Conservation (phyloP, 2,888 invertebrate species). For the Leptinotarsa haldemani region DNA sequence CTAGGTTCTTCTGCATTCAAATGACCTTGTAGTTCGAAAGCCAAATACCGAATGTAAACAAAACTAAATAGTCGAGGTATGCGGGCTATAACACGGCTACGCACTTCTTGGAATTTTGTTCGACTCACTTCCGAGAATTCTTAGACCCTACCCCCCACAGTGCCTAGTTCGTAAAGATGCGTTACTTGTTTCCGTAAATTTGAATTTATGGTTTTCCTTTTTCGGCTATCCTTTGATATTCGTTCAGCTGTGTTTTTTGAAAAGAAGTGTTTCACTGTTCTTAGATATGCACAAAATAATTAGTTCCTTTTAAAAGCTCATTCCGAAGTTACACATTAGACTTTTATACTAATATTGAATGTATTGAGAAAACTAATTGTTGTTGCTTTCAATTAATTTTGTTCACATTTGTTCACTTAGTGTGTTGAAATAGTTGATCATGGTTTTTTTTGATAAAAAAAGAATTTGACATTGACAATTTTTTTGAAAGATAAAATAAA, state of each 20-base stretch:
- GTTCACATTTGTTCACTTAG: too few relatives aligned
- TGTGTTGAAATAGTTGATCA: too few relatives aligned
- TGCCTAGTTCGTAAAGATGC: slow-evolving; percentile 15
- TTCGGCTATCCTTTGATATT: slow-evolving; percentile 2
- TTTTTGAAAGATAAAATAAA: too few relatives aligned
- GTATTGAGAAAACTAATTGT: too few relatives aligned
- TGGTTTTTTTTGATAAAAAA: too few relatives aligned
- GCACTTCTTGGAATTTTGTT: slow-evolving; percentile 37
- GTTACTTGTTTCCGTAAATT: slow-evolving; percentile 16
- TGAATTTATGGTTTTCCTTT: neutral
- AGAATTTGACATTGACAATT: too few relatives aligned
- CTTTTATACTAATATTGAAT: too few relatives aligned
- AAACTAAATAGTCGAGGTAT: slow-evolving; percentile 39
- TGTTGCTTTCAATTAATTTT: too few relatives aligned
- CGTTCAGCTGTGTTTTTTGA: neutral
- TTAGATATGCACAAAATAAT: neutral
- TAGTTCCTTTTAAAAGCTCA: neutral
- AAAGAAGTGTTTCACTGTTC: neutral
- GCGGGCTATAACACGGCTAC: slow-evolving; percentile 33
- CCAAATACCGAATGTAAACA: slow-evolving; percentile 44
- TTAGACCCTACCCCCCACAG: slow-evolving; percentile 7
- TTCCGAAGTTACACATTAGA: too few relatives aligned
- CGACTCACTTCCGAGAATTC: slow-evolving; percentile 34
- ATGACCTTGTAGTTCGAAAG: slow-evolving; percentile 44
- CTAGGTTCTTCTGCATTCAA: slow-evolving; percentile 39